Evolutionary conservation across 2,797 vertebrate genomes (phyloP), one percentile per base, ranked within the genome.

Genomic region (Sebastes jordani): DNA sequence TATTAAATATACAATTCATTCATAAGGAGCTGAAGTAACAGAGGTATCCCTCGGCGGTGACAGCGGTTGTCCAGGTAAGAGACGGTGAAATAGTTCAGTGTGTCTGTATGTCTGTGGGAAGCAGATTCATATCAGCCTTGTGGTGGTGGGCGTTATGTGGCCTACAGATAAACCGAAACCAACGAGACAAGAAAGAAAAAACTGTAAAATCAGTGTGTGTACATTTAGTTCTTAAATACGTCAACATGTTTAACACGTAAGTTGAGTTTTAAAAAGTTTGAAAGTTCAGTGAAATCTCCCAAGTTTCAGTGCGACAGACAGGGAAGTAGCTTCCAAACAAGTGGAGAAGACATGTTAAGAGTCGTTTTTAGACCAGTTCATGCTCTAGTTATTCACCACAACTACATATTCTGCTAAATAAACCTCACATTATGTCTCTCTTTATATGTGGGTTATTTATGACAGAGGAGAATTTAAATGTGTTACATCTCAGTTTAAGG

Each of bases 121-220:
- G 13, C 7, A 82, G 82, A 91, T 86, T 88, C 68, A 69, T 89
- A 80, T 92, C 82, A 2, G 78, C 5, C 25, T 23, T 6, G 46
- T 36, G 58, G 38, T 1, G 9, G 90, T 88, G 82, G 92, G 87
- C 78, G 91, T 77, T 2, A 1, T 78, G 71, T 25, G 84, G 79
- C 67, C 42, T 25, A 0, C 0, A 73, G 36, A 7, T 49, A 82
- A 91, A 93, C 7, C 89, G 93, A 94, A 93, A 94, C 91, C 63
- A 38, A 1, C 4, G 27, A 70, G 22, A 66, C 13, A 42, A 16
- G 22, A 52, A 14, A 32, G 29, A 60, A 66, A 76, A 71, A 60
- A 52, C 54, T 18, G 16, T 46, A 32, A 58, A 46, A 59, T 11
- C 1, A 38, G 34, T 9, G 8, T 23, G 25, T 16, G 7, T 27